Conservation (phyloP, 2,113 vertebrate genomes). For the Psophia crepitans region DNA sequence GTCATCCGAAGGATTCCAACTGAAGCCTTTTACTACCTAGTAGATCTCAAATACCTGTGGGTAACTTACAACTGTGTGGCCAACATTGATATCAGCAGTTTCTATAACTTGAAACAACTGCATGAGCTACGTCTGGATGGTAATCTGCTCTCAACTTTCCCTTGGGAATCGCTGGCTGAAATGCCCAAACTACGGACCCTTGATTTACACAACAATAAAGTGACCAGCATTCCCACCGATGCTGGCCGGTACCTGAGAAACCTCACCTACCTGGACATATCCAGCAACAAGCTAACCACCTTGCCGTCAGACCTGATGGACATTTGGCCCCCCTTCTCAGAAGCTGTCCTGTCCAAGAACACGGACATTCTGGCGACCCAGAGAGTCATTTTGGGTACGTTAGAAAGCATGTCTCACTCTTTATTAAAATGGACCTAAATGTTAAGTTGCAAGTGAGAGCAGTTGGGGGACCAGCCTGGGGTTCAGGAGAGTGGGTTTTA, state of each 20-base stretch:
- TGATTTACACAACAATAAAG: slow-evolving; percentile 91
- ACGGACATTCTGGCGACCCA: slow-evolving; percentile 53
- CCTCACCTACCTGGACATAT: slow-evolving; percentile 91
- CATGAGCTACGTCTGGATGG: slow-evolving; percentile 92
- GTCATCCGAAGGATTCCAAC: slow-evolving; percentile 81
- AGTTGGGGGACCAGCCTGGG: neutral
- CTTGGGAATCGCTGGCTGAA: slow-evolving; percentile 90
- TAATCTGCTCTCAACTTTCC: slow-evolving; percentile 86
- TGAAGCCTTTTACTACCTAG: slow-evolving; percentile 95
- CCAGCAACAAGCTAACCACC: slow-evolving; percentile 91
- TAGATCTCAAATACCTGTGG: slow-evolving; percentile 91
- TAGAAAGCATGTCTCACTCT: neutral
- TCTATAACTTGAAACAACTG: slow-evolving; percentile 93
- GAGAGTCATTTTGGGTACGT: slow-evolving; percentile 87
- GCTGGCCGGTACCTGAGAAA: slow-evolving; percentile 81
- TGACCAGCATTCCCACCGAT: slow-evolving; percentile 78
- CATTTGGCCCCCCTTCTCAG: slow-evolving; percentile 87
- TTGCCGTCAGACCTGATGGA: slow-evolving; percentile 90
- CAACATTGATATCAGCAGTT: slow-evolving; percentile 83
- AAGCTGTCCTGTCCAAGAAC: neutral
- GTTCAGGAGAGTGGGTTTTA: neutral
- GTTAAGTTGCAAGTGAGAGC: neutral
- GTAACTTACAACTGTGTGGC: slow-evolving; percentile 88
- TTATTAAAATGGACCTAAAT: neutral
- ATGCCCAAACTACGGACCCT: slow-evolving; percentile 87